Evolutionary conservation across 1,140 invertebrate genomes (phyloP).

Genomic region (Papilio polytes): DNA sequence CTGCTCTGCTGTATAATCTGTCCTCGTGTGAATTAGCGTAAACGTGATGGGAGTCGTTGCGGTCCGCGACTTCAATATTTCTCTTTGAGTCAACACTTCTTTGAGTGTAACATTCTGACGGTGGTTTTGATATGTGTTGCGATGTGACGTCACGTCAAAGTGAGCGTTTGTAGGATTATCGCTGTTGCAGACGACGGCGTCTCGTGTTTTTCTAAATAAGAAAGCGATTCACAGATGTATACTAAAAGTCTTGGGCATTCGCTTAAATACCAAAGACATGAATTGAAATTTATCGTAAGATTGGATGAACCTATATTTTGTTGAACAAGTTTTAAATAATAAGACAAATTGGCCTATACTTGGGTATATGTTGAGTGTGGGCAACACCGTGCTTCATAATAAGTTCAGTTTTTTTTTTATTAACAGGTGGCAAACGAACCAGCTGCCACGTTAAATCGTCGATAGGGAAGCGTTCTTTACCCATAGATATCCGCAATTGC

Average conservation of each 20-base stretch:
- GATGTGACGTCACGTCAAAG: constrained; percentile 10
- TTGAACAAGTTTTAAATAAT: too few species aligned
- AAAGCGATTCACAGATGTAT: background rate
- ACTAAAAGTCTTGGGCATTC: background rate
- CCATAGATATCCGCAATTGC: too few species aligned
- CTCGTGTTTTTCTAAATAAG: background rate
- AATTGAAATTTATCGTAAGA: too few species aligned
- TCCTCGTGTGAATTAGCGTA: background rate
- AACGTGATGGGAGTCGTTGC: constrained; percentile 19
- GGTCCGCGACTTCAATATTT: constrained; percentile 38
- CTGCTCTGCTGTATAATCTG: background rate
- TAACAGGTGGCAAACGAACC: too few species aligned
- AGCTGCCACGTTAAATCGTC: too few species aligned
- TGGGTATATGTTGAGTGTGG: too few species aligned
- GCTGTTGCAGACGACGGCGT: background rate
- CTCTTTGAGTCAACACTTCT: constrained; percentile 50
- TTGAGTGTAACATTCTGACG: constrained; percentile 42
- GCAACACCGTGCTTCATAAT: too few species aligned
- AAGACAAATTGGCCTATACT: too few species aligned
- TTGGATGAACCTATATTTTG: too few species aligned
- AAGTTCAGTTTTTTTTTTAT: too few species aligned
- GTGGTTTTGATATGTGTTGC: constrained; percentile 33
- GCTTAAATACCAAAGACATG: too few species aligned
- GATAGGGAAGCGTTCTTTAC: too few species aligned
- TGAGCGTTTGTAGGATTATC: constrained; percentile 7